Evolutionary conservation across 64 coral and sea anemone genomes (phyloP).

Genomic region (Stylophora pistillata): DNA sequence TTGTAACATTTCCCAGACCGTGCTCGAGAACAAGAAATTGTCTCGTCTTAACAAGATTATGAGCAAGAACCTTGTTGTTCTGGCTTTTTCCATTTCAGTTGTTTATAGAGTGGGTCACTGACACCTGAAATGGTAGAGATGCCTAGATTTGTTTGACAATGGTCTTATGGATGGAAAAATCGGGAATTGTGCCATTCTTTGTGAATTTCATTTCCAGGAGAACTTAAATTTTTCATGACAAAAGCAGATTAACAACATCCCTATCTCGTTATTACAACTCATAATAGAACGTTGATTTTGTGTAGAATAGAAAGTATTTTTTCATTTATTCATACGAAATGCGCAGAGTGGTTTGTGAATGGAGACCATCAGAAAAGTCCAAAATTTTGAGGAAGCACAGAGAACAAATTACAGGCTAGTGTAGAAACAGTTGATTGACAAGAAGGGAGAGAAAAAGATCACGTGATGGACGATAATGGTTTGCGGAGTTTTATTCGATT

Average conservation of each 20-base stretch:
- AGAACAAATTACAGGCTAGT: neutral
- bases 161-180: too few species aligned
- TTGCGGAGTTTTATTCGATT: neutral
- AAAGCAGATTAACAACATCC: neutral
- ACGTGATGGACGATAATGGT: neutral
- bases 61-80: too few species aligned
- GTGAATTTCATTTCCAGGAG: too few species aligned
- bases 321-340: neutral
- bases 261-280: neutral
- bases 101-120: too few species aligned
- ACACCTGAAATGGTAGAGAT: too few species aligned
- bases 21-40: too few species aligned
- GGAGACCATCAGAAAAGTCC: neutral
- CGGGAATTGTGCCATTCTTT: too few species aligned
- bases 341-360: neutral
- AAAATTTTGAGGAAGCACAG: neutral
- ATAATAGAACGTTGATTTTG: neutral
- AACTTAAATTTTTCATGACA: too few species aligned
- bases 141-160: too few species aligned
- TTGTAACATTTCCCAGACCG: neutral
- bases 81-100: too few species aligned
- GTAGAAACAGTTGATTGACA: neutral
- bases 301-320: neutral
- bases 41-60: too few species aligned
- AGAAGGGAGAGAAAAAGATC: neutral